Evolutionary conservation across 2,888 invertebrate genomes (phyloP).

Genomic region (Epistrophella euchroma): DNA sequence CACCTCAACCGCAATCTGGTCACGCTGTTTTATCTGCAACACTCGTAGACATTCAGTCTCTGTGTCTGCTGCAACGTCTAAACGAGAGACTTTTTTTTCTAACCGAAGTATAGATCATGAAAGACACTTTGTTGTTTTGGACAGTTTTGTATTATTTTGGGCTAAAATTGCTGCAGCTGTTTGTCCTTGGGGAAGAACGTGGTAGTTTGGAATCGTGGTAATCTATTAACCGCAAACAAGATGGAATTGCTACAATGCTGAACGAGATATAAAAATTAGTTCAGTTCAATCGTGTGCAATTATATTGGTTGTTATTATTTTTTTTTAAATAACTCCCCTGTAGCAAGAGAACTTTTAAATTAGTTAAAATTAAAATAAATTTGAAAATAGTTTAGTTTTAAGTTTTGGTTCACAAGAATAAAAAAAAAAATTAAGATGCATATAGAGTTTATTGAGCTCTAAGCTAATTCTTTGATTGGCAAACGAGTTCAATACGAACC

Average conservation of each 20-base stretch:
- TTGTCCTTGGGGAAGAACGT: conserved; percentile 58
- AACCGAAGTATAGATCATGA: conserved; percentile 24
- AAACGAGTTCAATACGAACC: not conserved
- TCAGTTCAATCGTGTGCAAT: conserved; percentile 59
- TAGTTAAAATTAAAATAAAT: conserved; percentile 18
- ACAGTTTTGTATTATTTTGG: conserved; percentile 29
- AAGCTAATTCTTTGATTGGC: not conserved
- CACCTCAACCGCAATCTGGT: conserved; percentile 71
- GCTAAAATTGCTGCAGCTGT: conserved; percentile 61
- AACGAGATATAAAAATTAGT: conserved; percentile 52
- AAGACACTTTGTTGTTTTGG: conserved; percentile 45
- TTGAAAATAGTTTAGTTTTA: conserved; percentile 37
- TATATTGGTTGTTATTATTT: conserved; percentile 15
- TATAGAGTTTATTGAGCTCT: not conserved
- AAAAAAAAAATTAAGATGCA: not conserved
- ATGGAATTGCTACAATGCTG: conserved; percentile 30
- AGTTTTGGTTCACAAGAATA: not conserved
- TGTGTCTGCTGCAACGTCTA: conserved; percentile 27
- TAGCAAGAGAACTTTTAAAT: conserved; percentile 36
- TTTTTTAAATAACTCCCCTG: conserved; percentile 22
- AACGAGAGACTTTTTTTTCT: conserved; percentile 29
- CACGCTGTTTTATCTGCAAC: conserved; percentile 58
- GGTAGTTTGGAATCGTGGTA: conserved; percentile 34
- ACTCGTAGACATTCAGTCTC: conserved; percentile 63
- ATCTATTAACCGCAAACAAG: conserved; percentile 53